Percentiles rank a stretch among this genome's conserved stretches.
Conservation (phyloP, 2,797 vertebrate genomes). For the Galago senegalensis region DNA sequence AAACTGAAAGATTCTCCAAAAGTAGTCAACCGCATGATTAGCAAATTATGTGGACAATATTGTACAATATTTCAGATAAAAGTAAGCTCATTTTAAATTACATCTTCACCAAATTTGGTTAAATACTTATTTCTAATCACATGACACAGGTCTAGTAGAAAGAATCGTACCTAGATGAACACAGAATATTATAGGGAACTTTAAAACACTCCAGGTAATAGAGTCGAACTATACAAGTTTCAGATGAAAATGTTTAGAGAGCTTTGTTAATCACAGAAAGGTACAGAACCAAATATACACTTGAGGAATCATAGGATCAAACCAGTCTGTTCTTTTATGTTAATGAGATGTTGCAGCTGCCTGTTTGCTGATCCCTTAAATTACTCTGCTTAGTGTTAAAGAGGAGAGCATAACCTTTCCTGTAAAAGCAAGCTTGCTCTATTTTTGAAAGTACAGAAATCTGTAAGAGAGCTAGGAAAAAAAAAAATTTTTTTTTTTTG, state of each 20-base stretch:
- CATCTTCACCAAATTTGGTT: constrained; percentile 35
- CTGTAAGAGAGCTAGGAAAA: neutral
- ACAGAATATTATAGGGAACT: neutral
- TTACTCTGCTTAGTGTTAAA: constrained; percentile 49
- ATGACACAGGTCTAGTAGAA: neutral
- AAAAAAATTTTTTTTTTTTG: too few relatives aligned
- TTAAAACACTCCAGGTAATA: neutral
- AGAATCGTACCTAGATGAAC: neutral
- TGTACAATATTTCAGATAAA: constrained; percentile 46
- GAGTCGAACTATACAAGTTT: neutral
- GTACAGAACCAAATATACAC: constrained; percentile 48
- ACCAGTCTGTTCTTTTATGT: constrained; percentile 23
- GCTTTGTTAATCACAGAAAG: constrained; percentile 32
- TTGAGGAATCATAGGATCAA: constrained; percentile 32
- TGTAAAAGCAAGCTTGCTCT: constrained; percentile 12
- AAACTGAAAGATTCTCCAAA: constrained; percentile 23
- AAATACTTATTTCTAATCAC: constrained; percentile 17
- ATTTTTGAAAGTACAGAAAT: constrained; percentile 26
- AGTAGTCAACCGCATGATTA: neutral
- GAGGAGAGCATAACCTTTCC: neutral
- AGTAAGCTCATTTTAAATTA: neutral
- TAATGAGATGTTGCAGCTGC: constrained; percentile 63
- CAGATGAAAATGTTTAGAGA: neutral
- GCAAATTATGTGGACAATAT: neutral
- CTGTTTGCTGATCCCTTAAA: constrained; percentile 68